Base-by-base conservation (phyloP, 2,113 vertebrate species). In the Edolisoma coerulescens region DNA sequence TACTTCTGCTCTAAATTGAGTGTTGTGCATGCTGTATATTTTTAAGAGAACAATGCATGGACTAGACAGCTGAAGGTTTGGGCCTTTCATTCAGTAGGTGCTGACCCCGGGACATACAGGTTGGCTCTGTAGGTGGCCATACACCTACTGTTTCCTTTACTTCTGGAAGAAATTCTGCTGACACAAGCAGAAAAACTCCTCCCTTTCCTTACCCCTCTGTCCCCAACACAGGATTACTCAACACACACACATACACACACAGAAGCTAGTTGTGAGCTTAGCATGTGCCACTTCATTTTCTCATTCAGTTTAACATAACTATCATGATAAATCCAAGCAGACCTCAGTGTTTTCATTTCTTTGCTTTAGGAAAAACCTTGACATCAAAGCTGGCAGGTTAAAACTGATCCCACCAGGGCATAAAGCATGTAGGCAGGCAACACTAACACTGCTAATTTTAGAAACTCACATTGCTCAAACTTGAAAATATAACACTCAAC, bases 291-390 rank as follows among this genome's bases (percentile, higher is more conserved):
- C 79, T 93, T 93, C 60, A 80, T 91, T 93, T 93, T 88, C 77
- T 81, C 45, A 67, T 93, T 56, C 49, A 95, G 56, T 68, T 90
- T 87, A 78, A 39, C n/a, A 21, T 35, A 96, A 83, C 88, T n/a
- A 65, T 53, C 54, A 87, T 16, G 77, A 82, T 67, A 89, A 96
- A 96, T 80, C 42, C 89, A 97, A 89, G 91, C 89, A 92, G 74
- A 81, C 53, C 75, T 81, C 74, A 64, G 26, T 68, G 74, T 90
- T 89, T 75, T 67, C 73, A 81, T 70, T 74, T 95, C 54, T 75
- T 94, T 86, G 59, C 84, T 95, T 93, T 84, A 83, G 95, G 75
- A 83, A 91, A 41, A 91, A 41, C 28, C 24, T 79, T 76, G 82
- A 92, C 77, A 84, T 54, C 75, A 87, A 56, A 90, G 91, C 73